Evolutionary conservation across 2,888 invertebrate genomes (phyloP), one percentile per base, ranked within the genome.

Genomic region (Tiphia femorata): DNA sequence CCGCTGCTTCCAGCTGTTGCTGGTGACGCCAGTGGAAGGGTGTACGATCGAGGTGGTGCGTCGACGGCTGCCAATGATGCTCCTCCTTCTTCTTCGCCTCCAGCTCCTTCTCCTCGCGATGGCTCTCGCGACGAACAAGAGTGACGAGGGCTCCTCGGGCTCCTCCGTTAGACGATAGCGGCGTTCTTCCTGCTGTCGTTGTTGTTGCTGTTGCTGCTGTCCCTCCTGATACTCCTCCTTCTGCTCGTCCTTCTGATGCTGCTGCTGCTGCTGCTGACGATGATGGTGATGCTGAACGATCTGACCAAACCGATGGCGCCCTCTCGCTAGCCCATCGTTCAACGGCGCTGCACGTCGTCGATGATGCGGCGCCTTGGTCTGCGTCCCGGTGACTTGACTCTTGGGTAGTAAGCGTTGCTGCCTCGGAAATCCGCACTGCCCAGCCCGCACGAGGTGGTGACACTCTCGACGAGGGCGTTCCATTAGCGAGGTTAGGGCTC

Each of bases 371-470:
- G n/a, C n/a, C n/a, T n/a, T n/a, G n/a, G n/a, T n/a, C n/a, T n/a
- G 67, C 19, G 19, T 17, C 59, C 46, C 44, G 57, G 33, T 58
- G 53, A 56, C 21, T 47, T 67, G 70, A 67, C 52, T 38, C 62
- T 55, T 57, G 62, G 50, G 63, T 66, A 61, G 53, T n/a, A 66
- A 63, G 57, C 46, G 61, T 59, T 66, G 75, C 67, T 63, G 72
- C 66, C 70, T 74, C 65, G 70, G 70, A 70, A 49, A 70, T 72
- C 64, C 77, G 79, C 77, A 79, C 81, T 78, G 77, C 71, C 80
- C 80, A 79, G 74, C 80, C 80, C 77, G 79, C 79, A 71, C 81
- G 80, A 79, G 81, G 77, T 76, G 78, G 78, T 77, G 75, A 71
- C 75, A 75, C 78, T 77, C 82, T 76, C 75, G 80, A 73, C 78